These are phyloP conservation scores for Pluvianellus socialis DNA, from an alignment of 2,113 vertebrate genomes.

Conservation along the genomic window DNA sequence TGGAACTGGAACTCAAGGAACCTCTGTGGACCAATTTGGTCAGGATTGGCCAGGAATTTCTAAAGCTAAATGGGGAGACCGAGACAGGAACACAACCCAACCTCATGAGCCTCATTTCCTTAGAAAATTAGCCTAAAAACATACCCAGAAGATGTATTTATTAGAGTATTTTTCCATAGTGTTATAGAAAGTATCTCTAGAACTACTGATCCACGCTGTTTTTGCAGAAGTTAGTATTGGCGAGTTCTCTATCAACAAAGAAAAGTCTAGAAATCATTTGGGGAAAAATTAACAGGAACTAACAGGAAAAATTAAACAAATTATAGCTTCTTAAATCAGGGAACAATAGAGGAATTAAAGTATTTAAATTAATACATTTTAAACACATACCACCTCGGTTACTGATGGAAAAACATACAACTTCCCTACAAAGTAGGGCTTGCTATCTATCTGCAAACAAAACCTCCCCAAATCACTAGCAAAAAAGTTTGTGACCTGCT, in stretches of 20 bases:
- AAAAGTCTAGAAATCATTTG: neutral
- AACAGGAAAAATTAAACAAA: neutral
- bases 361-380: neutral
- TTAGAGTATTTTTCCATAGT: neutral
- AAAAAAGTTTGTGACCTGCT: neutral
- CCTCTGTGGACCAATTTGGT: neutral
- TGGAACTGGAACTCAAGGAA: neutral
- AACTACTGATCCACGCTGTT: fast-evolving
- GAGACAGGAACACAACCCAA: neutral
- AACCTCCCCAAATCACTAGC: neutral
- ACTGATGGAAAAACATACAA: neutral
- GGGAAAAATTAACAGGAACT: neutral
- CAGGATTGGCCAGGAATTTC: neutral
- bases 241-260: neutral
- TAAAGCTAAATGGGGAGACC: neutral
- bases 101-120: neutral
- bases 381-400: neutral
- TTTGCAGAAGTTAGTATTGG: neutral
- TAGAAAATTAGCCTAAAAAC: neutral
- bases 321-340: neutral
- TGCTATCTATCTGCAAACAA: neutral
- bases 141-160: neutral
- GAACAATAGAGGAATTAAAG: neutral
- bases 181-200: neutral
- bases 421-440: neutral